Conservation (phyloP, 1,140 invertebrate species). For the Chrysomallon squamiferum region DNA sequence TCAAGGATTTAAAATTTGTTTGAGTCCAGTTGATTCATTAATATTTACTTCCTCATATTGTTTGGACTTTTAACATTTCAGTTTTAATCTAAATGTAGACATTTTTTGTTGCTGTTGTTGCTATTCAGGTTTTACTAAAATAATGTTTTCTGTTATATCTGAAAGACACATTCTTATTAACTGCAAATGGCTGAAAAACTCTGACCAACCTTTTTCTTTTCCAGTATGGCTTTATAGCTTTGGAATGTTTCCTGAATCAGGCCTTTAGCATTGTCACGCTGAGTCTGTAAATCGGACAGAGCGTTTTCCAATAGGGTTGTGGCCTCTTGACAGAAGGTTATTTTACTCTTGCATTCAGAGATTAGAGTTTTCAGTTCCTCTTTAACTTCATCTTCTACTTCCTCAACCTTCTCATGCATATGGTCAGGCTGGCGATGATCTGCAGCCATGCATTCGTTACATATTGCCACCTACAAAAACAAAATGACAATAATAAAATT, state of each 20-base stretch:
- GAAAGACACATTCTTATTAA: too few relatives aligned
- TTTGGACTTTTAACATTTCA: too few relatives aligned
- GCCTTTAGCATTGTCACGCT: conserved; percentile 84
- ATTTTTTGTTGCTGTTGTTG: too few relatives aligned
- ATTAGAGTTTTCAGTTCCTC: conserved; percentile 78
- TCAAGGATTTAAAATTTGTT: too few relatives aligned
- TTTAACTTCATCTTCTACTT: conserved; percentile 68
- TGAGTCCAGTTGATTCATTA: too few relatives aligned
- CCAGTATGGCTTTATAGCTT: conserved; percentile 80
- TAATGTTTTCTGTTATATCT: too few relatives aligned
- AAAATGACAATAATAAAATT: background rate
- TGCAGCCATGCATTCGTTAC: conserved; percentile 88
- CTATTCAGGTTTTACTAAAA: too few relatives aligned
- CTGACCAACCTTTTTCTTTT: conserved; percentile 71
- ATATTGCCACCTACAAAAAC: conserved; percentile 73
- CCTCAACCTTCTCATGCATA: conserved; percentile 74
- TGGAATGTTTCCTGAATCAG: conserved; percentile 84
- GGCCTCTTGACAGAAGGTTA: conserved; percentile 77
- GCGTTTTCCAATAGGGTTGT: conserved; percentile 76
- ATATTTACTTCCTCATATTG: too few relatives aligned
- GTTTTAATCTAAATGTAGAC: too few relatives aligned
- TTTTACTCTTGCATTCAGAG: conserved; percentile 74
- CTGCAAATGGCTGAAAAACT: too few relatives aligned
- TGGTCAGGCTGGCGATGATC: conserved; percentile 80
- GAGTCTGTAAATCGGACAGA: conserved; percentile 83